Conservation (phyloP, 2,888 invertebrate species). For the Arge pagana region DNA sequence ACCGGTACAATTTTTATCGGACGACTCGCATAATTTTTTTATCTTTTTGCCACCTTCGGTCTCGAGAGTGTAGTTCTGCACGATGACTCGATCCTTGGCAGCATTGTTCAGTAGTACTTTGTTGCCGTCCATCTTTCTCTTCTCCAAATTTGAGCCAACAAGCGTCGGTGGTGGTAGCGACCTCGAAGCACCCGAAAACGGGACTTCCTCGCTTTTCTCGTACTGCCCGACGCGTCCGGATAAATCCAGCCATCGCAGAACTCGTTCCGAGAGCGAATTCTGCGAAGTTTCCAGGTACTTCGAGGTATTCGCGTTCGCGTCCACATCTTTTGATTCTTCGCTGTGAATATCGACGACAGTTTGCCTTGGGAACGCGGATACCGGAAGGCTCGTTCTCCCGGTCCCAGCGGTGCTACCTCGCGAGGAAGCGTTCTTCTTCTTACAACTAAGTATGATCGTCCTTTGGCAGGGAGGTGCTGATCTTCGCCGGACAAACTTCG, state of each 20-base stretch:
- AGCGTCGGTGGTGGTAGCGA: no score
- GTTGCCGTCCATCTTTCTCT: no score
- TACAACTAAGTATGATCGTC: constrained; percentile 1
- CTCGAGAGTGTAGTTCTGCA: constrained; percentile 36
- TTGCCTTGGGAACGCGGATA: neutral
- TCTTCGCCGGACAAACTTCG: constrained; percentile 36
- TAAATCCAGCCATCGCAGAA: constrained; percentile 79
- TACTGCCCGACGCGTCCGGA: constrained; percentile 64
- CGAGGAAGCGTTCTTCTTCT: neutral
- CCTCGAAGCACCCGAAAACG: no score
- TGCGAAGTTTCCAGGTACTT: constrained; percentile 24
- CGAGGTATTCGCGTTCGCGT: neutral
- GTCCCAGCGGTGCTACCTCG: constrained; percentile 11
- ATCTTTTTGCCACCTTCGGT: constrained; percentile 26
- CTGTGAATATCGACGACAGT: constrained; percentile 8
- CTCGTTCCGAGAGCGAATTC: constrained; percentile 69
- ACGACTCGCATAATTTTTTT: constrained; percentile 14
- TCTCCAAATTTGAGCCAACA: no score
- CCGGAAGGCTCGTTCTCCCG: constrained; percentile 2
- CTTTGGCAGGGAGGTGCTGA: constrained; percentile 40
- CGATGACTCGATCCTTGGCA: constrained; percentile 27
- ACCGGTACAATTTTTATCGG: neutral
- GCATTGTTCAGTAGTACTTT: no score
- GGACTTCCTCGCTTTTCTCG: constrained; percentile 16
- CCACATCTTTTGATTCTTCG: constrained; percentile 3